phyloP scores from a whole-genome alignment of 1,140 invertebrate species.

The Scaptomyza graminum region DNA sequence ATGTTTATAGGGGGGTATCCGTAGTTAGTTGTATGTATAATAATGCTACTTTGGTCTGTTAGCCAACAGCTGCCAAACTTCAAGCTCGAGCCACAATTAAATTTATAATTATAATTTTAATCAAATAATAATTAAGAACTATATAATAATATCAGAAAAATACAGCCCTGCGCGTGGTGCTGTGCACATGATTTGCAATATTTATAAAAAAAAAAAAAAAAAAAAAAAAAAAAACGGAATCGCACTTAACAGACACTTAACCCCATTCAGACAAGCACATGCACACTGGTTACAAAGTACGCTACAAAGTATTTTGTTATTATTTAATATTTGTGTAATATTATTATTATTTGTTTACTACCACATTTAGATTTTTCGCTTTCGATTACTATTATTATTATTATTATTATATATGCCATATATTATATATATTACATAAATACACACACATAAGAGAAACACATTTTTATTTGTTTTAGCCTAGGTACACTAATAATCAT shows the following conservation, averaged over 20 bases:
- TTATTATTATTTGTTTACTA: constrained; percentile 2
- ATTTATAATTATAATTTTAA: constrained; percentile 1
- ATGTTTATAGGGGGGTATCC: constrained; percentile 1
- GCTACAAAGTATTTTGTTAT: neutral
- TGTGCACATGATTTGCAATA: constrained; percentile 2
- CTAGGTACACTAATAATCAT: constrained; percentile 23
- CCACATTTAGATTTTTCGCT: constrained; percentile 7
- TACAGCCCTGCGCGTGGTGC: constrained; percentile 21
- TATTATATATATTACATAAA: constrained; percentile 63
- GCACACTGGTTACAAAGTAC: constrained; percentile 1
- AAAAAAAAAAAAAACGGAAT: neutral
- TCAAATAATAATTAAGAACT: constrained; percentile 4
- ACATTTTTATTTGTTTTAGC: constrained; percentile 18
- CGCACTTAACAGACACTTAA: neutral
- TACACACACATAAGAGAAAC: constrained; percentile 73
- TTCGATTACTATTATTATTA: neutral
- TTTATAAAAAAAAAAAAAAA: neutral
- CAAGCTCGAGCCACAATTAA: constrained; percentile 38
- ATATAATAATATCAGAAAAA: constrained; percentile 38
- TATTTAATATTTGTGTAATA: neutral
- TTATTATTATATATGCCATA: constrained; percentile 4
- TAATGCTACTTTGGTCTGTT: constrained; percentile 55
- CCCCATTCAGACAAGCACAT: neutral
- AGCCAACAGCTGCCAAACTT: constrained; percentile 32
- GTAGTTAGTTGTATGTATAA: constrained; percentile 7